phyloP scores from a whole-genome alignment of 2,797 vertebrate genomes.

The Gastrophryne carolinensis region DNA sequence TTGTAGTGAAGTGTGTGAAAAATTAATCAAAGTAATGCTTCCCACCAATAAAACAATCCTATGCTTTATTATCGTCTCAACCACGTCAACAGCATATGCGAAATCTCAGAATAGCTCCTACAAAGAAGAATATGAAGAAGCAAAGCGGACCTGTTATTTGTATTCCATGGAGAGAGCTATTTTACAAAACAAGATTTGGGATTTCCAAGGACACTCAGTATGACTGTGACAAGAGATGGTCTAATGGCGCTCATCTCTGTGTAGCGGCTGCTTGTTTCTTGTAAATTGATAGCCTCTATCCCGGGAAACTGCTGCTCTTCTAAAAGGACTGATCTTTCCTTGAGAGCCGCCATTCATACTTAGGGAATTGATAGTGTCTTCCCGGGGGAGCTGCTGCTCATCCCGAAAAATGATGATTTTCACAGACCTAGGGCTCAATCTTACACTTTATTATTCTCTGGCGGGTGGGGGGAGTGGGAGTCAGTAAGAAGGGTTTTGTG shows the following conservation, averaged over 20 bases:
- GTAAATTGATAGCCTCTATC: neutral
- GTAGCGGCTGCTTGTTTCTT: neutral
- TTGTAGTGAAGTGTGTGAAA: conserved; percentile 40
- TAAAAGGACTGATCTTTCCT: too few relatives aligned
- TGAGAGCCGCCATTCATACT: too few relatives aligned
- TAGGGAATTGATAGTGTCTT: too few relatives aligned
- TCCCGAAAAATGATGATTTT: too few relatives aligned
- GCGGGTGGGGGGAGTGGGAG: too few relatives aligned
- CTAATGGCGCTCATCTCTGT: neutral
- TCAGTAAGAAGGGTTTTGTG: too few relatives aligned
- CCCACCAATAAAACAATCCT: conserved; percentile 22
- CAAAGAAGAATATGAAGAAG: neutral
- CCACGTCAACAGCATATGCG: conserved; percentile 24
- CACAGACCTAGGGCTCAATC: too few relatives aligned
- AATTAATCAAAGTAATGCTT: conserved; percentile 37
- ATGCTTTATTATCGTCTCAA: conserved; percentile 31
- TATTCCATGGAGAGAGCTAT: neutral
- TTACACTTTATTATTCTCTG: too few relatives aligned
- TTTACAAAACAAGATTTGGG: neutral
- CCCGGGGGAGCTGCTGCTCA: neutral
- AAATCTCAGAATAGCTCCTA: conserved; percentile 25
- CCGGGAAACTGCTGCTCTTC: too few relatives aligned
- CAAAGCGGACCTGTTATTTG: neutral
- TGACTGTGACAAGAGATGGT: neutral
- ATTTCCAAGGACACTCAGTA: neutral